These are phyloP conservation scores for Lophura nycthemera DNA, from an alignment of 2,113 vertebrate species.

Conservation along the genomic window DNA sequence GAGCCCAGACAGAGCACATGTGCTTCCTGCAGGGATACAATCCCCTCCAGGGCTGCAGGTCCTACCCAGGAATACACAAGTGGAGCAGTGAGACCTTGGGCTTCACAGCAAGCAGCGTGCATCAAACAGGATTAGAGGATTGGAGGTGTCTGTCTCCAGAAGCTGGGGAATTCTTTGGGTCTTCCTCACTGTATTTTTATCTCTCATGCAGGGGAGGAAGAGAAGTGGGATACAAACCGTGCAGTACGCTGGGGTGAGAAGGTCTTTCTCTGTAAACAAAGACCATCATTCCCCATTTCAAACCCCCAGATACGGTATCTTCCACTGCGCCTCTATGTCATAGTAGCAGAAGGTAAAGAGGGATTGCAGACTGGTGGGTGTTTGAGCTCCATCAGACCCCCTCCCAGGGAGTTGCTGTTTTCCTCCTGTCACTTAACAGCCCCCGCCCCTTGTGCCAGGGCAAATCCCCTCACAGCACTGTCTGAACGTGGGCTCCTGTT, in stretches of 20 bases:
- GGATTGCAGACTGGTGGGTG: background rate
- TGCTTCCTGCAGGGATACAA: background rate
- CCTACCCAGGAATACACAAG: background rate
- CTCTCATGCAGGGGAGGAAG: background rate
- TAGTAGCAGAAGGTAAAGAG: background rate
- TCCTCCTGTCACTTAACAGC: background rate
- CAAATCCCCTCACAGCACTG: background rate
- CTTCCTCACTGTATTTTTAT: background rate
- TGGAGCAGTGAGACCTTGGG: rapidly evolving
- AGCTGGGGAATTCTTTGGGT: background rate
- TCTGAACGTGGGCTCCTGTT: background rate
- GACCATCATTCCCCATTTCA: background rate
- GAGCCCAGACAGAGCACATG: background rate
- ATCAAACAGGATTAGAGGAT: constrained; percentile 32
- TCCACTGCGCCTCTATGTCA: background rate
- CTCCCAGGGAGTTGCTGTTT: background rate
- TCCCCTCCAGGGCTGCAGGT: background rate
- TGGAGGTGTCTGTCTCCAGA: background rate
- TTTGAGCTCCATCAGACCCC: background rate
- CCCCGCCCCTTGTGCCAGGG: rapidly evolving
- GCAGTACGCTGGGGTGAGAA: background rate
- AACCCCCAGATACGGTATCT: background rate
- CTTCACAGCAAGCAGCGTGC: background rate
- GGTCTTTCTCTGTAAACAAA: background rate
- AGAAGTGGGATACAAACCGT: background rate